These are phyloP conservation scores for Mythimna ferrago DNA, from an alignment of 2,888 invertebrate genomes.

Conservation along the genomic window DNA sequence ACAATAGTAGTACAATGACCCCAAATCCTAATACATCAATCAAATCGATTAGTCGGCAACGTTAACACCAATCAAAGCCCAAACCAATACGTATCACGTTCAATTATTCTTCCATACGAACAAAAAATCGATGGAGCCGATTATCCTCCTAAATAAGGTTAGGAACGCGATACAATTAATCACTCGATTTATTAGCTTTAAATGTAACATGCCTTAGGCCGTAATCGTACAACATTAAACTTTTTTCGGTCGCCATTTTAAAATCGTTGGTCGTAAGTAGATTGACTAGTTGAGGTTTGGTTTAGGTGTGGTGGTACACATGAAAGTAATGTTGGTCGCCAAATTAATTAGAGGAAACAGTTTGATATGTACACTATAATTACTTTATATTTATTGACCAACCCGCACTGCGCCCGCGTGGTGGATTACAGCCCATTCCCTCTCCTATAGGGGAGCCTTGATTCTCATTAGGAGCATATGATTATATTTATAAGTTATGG, in stretches of 20 bases:
- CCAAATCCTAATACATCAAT: conserved; percentile 40
- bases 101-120: conserved; percentile 52
- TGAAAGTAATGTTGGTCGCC: conserved; percentile 31
- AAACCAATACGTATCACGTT: conserved; percentile 33
- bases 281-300: conserved; percentile 16
- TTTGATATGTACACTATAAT: conserved; percentile 13
- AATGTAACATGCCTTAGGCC: conserved; percentile 47
- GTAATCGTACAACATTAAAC: conserved; percentile 46
- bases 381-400: neutral
- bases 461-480: too few species aligned
- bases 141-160: conserved; percentile 59
- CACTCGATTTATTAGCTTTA: conserved; percentile 61
- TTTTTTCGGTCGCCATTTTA: conserved; percentile 59
- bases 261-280: conserved; percentile 28
- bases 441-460: too few species aligned
- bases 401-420: too few species aligned
- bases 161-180: conserved; percentile 63
- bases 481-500: too few species aligned
- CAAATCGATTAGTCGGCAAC: conserved; percentile 29
- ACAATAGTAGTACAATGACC: conserved; percentile 13
- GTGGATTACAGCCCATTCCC: too few species aligned
- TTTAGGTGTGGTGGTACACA: conserved; percentile 45
- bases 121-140: conserved; percentile 57
- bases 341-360: conserved; percentile 38
- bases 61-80: conserved; percentile 44